Base-by-base conservation (phyloP, 2,797 vertebrate species). In the Steatocranus sp. region DNA sequence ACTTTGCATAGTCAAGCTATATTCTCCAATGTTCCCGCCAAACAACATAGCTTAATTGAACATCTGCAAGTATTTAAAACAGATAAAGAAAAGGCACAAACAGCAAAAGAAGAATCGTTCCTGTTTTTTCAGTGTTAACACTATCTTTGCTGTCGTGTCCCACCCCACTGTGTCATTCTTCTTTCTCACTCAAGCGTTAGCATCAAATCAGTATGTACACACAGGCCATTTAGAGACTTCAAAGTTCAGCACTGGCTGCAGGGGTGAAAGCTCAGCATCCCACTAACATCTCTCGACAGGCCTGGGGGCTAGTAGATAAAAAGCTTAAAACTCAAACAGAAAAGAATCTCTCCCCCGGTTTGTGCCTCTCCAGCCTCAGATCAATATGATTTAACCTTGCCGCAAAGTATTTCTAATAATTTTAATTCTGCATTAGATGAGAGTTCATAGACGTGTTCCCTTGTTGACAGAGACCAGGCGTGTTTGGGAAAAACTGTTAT, bases 321-420 rank as follows among this genome's bases (percentile, higher is more conserved):
- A 95, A 93, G 94, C 93, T 92, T 94, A 94, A 91, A 92, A 91
- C 85, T 86, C 90, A 90, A 93, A 94, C 93, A 92, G 95, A 93
- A 94, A 93, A 95, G 84, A 91, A 88, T 87, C 76, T 84, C 82
- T 91, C 56, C 73, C 82, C 86, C 61, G 81, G 86, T 88, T 87
- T 87, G 78, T 66, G 85, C 87, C 86, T 92, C 89, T 90, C 78
- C 82, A 86, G 87, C 89, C 84, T 84, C 86, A 81, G 90, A 96
- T 96, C 95, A 94, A 96, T 96, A 92, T 87, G 89, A 89, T 95
- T 94, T 94, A 95, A 95, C 94, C 94, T 95, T 92, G 91, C 89
- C 85, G 63, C 87, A 88, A 93, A 94, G 86, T 63, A 89, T 92
- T 84, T 94, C 89, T 82, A 91, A 92, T 93, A 86, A 94, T 94